Evolutionary conservation across 92 coral and sea anemone genomes (phyloP), one percentile per base, ranked within the genome.

Genomic region (Galaxea fascicularis): DNA sequence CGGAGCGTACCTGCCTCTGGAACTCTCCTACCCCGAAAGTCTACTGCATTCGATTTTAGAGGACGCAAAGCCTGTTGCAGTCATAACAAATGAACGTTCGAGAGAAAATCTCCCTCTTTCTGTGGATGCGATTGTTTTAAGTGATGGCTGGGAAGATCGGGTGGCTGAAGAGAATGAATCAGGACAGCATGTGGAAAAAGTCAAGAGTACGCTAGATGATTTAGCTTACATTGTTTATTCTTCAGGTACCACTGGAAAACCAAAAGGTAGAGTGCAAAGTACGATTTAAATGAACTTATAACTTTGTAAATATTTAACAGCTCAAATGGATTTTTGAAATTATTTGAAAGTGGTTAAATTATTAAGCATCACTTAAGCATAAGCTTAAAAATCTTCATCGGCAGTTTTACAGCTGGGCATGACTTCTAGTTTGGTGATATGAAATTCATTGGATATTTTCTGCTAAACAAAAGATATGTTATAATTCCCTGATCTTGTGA

Each of bases 161-260:
- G 57, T 92, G 3, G 58, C 63, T 59, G 78, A 80, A 71, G 98
- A 92, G 73, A 94, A 94, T 80, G 87, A 74, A 52, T 29, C 63
- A 1, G 62, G 85, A 44, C 85, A 79, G 12, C 45, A 62, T 41
- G 25, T 86, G 22, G 76, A 74, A 20, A 87, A 92, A 35, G 76
- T 87, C 21, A 63, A 76, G 39, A 85, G 91, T 5, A 58, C 73
- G 15, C 71, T 92, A 13, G 98, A 92, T 78, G 95, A 92, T 71
- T 73, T 94, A 58, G 98, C 98, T 0, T 94, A 94, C 64, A 82
- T 94, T 4, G 98, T 94, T 31, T 94, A 94, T 67, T 94, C 98
- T 0, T 94, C 98, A n/a, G 98, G 98, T 4, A 94, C 98, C 22
- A 94, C 98, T 8, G 98, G 98, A 13, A 79, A 87, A 12, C 98